phyloP scores from a whole-genome alignment of 2,888 invertebrate genomes.

The Bombylius major region DNA sequence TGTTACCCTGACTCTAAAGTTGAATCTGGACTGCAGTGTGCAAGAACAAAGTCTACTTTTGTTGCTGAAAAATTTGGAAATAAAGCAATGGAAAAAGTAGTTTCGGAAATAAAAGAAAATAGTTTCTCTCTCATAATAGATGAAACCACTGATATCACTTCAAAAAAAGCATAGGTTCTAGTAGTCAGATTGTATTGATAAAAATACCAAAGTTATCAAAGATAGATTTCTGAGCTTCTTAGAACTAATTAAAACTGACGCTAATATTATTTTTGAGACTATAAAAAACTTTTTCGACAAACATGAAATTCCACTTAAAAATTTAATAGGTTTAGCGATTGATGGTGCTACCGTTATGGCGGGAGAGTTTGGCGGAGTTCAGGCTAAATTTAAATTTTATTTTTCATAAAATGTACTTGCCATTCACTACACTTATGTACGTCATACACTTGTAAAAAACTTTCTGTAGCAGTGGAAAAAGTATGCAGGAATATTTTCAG shows the following conservation, averaged over 20 bases:
- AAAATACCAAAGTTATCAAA: too few species aligned
- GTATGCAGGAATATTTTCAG: conserved; percentile 16
- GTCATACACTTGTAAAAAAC: conserved; percentile 17
- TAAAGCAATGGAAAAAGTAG: too few species aligned
- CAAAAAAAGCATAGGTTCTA: not conserved
- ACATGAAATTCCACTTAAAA: conserved; percentile 5
- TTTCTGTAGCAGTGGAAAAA: conserved; percentile 18
- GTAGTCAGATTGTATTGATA: conserved; percentile 2
- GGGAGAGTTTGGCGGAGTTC: conserved; percentile 15
- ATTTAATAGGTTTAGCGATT: conserved; percentile 18
- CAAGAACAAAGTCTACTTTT: too few species aligned
- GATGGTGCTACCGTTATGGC: conserved; percentile 20
- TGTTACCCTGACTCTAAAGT: too few species aligned
- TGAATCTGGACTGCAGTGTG: too few species aligned
- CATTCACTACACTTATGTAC: conserved; percentile 19
- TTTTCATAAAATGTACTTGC: conserved; percentile 19
- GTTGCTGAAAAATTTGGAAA: too few species aligned
- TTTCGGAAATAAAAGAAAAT: too few species aligned
- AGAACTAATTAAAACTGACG: not conserved
- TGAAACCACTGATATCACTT: conserved; percentile 1
- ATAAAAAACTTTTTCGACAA: not conserved
- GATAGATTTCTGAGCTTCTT: conserved; percentile 3
- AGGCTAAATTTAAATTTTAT: conserved; percentile 15
- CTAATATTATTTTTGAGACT: not conserved
- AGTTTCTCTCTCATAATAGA: conserved; percentile 2